Base-by-base conservation (phyloP, 2,113 vertebrate species). In the Microcebus ravelobensis region DNA sequence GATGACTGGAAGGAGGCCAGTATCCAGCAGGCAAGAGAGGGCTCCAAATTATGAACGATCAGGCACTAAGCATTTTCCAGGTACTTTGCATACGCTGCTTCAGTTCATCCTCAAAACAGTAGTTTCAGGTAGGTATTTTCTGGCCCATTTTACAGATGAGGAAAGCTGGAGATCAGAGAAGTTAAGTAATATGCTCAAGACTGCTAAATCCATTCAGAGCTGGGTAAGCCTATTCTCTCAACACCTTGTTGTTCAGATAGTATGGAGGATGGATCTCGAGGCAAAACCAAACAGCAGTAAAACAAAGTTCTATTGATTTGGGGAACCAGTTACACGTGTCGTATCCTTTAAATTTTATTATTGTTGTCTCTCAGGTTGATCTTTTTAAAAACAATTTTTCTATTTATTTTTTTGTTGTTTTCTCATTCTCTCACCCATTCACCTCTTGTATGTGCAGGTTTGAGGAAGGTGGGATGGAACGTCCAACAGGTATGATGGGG, bases 311-410 rank as follows among this genome's bases (percentile, higher is more conserved):
- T 73, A 52, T 55, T 79, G 55, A 87, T 74, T 84, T 96, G 25
- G 18, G 25, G 25, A 90, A 9, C 7, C 13, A 39, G 10, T 59
- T 83, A 80, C 27, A 82, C 52, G 10, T 74, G 15, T 34, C 55
- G 70, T 45, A 25, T 50, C 90, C 48, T 90, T 88, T 88, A 52
- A 87, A n/a, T 79, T 91, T 93, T 59, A 42, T 82, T 13, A 89
- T 88, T 80, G 20, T 45, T 76, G 14, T 83, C 14, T 73, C 63
- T 79, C n/a, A 31, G n/a, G 4, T 34, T 96, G 14, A 31, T 36
- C 73, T 59, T 48, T 73, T 71, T 63, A 29, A 86, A 93, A 79
- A 50, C 3, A 42, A 5, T 8, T 77, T 79, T 90, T 45, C 61
- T 45, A 21, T 79, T 94, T 94, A 48, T 48, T 48, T 48, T 86